Base-by-base conservation (phyloP, 1,140 invertebrate species). In the Teleogryllus occipitalis region DNA sequence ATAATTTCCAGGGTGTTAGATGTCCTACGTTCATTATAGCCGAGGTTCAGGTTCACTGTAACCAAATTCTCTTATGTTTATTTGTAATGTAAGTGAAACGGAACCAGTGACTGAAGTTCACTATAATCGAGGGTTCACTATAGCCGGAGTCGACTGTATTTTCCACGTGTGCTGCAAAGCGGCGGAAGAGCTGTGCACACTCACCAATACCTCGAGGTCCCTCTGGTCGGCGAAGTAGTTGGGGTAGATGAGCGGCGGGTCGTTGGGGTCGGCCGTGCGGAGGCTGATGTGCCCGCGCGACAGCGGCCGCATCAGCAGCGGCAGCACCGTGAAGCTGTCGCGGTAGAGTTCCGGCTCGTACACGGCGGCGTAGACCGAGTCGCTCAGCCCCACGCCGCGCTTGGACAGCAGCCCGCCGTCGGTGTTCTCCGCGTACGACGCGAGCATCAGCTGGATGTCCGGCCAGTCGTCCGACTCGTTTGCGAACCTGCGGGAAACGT, bases 221-320 rank as follows among this genome's bases (percentile, higher is more conserved):
- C 89, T 84, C 0, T 90, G 90, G 85, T 94, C 86, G 0, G 89
- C 85, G 75, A 93, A 92, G 84, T 96, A 97, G 83, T 94, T 94
- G 0, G 96, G 93, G 84, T 93, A 92, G 54, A 98, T 95, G 8
- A 90, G 84, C 0, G 96, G 96, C 82, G 93, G 89, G 0, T 90
- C 87, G 22, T 87, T 85, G 0, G 95, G 92, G 84, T 96, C 89
- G 0, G 85, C 84, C n/a, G 90, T 90, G 73, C 84, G 85, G 0
- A 97, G 83, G 80, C 90, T 87, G 3, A 97, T 85, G 74, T 87
- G 88, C 8, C 95, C 95, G 75, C 88, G 87, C 77, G 93, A 94
- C 79, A 89, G 89, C 0, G 95, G 94, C 78, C 92, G 86, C 78
- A 95, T 83, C 22, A 95, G 81, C 80, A 94, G 84, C 0, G 93